These are phyloP conservation scores for Amblyornis subalaris DNA, from an alignment of 2,113 vertebrate genomes.

Conservation along the genomic window DNA sequence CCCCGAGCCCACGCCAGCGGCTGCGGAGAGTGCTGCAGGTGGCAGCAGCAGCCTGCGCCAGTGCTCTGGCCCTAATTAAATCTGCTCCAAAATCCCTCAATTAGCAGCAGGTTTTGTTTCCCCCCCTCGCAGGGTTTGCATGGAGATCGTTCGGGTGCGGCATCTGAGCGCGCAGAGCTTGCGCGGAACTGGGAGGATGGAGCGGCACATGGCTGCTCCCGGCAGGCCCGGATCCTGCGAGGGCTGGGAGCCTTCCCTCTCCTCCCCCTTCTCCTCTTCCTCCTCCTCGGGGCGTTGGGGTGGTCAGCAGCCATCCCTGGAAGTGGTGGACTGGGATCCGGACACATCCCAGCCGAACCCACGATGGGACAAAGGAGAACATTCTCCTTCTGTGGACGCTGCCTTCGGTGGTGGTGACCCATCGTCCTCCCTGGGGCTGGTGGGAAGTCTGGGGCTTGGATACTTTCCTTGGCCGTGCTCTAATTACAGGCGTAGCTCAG, in stretches of 20 bases:
- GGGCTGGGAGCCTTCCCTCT: background rate
- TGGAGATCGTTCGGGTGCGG: background rate
- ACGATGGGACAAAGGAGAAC: fast-evolving
- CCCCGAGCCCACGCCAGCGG: background rate
- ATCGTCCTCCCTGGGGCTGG: background rate
- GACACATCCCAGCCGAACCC: fast-evolving
- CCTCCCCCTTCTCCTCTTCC: background rate
- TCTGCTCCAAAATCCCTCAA: background rate
- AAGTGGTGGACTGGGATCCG: background rate
- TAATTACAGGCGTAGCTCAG: background rate
- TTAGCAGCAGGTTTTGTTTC: background rate
- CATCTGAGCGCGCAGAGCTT: fast-evolving
- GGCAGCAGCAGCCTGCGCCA: slow-evolving; percentile 47
- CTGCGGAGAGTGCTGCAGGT: slow-evolving; percentile 33
- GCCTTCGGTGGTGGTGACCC: background rate
- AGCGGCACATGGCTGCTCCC: background rate
- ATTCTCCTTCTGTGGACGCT: background rate
- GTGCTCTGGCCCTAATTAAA: slow-evolving; percentile 17
- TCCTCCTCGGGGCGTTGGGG: fast-evolving
- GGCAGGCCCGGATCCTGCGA: background rate
- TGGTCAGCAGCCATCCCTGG: background rate
- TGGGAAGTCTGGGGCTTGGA: background rate
- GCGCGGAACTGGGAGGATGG: background rate
- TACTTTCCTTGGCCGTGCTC: background rate
- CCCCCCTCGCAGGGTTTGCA: background rate